Evolutionary conservation across 2,888 invertebrate genomes (phyloP), one percentile per base, ranked within the genome.

Genomic region (Cheiracanthium punctorium): DNA sequence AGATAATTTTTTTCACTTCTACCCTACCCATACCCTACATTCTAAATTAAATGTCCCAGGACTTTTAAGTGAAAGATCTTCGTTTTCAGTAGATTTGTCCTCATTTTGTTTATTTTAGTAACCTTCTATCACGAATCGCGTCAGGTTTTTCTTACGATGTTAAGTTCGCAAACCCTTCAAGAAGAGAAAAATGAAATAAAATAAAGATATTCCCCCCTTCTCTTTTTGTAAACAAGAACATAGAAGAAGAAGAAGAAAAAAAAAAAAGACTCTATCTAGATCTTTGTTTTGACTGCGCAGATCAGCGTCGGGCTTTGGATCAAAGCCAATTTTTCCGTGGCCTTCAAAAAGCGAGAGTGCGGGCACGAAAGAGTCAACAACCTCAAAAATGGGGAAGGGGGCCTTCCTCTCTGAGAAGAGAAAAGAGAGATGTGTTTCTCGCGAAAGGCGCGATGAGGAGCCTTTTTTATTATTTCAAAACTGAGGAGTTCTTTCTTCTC

Each of bases 281-380:
- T 71, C 73, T 79, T 84, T 84, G 79, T 84, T 84, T 84, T 84
- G 84, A 84, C 73, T 84, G 84, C 84, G 84, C 84, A 84, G 67
- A 79, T 17, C 30, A n/a, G 20, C 33, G 29, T 12, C 28, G 33
- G 14, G 73, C 69, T 33, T 72, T 84, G 84, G 84, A 73, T 20
- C 20, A 20, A 5, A 24, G 72, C 84, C 84, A 84, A 77, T 33
- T 52, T 17, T 37, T 17, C 2, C 28, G 65, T 48, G 81, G 81
- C 81, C 81, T 81, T 81, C 81, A 75, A 75, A 75, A 75, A n/a
- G n/a, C n/a, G 28, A 58, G 64, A 72, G 20, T 64, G 81, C 41
- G 48, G 82, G 48, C 58, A n/a, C n/a, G n/a, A n/a, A n/a, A n/a
- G 73, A 76, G 82, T 84, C 84, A 84, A 84, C 77, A 84, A 84